A percentile compares a stretch with the other conserved stretches of the same genome.
Conservation (phyloP, 2,888 invertebrate genomes). For the Ctena decussata region DNA sequence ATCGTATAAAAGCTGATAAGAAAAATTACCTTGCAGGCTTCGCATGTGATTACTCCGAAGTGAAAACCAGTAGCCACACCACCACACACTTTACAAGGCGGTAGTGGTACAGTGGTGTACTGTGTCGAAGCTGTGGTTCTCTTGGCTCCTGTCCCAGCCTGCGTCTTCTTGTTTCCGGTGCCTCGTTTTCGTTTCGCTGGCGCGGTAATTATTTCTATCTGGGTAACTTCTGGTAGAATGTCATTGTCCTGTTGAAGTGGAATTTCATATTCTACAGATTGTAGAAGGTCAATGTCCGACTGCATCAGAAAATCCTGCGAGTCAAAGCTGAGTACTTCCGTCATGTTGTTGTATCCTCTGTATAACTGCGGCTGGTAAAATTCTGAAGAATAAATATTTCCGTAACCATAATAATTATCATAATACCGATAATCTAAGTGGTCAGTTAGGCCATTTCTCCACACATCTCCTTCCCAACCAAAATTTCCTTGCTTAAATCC, state of each 20-base stretch:
- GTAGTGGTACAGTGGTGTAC: conserved; percentile 69
- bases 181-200: conserved; percentile 31
- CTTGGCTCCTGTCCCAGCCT: not conserved
- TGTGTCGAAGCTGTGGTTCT: conserved; percentile 12
- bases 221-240: not conserved
- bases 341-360: not conserved
- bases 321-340: not conserved
- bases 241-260: not conserved
- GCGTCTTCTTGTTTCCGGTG: conserved; percentile 22
- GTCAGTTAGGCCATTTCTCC: not conserved
- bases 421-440: not conserved
- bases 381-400: conserved; percentile 1
- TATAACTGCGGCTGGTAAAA: not conserved
- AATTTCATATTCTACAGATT: not conserved
- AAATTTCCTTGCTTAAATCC: not conserved
- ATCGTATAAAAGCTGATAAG: too few species aligned
- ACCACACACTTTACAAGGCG: conserved; percentile 76
- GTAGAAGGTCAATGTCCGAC: not conserved
- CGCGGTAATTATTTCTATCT: not conserved
- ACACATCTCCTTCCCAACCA: not conserved
- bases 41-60: conserved; percentile 77
- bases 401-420: not conserved
- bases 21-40: conserved; percentile 75
- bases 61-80: conserved; percentile 75
- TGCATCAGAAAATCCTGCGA: not conserved